Evolutionary conservation across 2,113 vertebrate genomes (phyloP).

Genomic region (Gnathonemus echidnorhynchus): DNA sequence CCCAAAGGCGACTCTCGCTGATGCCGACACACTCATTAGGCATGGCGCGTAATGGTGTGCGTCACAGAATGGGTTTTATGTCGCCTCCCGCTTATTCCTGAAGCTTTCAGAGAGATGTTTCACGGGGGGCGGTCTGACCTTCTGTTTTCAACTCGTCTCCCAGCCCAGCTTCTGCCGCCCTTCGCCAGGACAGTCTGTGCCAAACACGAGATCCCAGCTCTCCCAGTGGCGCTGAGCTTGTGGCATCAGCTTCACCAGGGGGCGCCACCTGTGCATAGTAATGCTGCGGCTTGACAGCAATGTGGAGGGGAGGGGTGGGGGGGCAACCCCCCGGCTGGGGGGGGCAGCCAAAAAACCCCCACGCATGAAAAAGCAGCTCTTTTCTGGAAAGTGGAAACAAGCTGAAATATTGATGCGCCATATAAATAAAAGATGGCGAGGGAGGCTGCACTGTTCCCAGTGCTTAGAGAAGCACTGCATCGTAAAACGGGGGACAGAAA

Average conservation of each 20-base stretch:
- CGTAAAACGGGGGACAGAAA: background rate
- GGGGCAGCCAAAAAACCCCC: background rate
- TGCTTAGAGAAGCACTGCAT: background rate
- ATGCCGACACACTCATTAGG: background rate
- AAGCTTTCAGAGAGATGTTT: background rate
- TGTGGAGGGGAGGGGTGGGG: too few relatives aligned
- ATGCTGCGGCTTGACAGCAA: background rate
- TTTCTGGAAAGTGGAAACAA: conserved; percentile 3
- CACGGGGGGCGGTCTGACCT: background rate
- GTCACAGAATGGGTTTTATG: background rate
- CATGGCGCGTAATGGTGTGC: background rate
- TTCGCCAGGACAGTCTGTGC: background rate
- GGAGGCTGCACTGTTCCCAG: background rate
- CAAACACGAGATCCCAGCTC: background rate
- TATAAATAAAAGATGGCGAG: conserved; percentile 13
- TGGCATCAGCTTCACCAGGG: background rate
- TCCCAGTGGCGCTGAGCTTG: background rate
- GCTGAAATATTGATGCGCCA: background rate
- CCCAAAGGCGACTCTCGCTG: background rate
- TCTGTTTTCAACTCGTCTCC: background rate
- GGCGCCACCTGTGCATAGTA: background rate
- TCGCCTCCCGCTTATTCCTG: background rate
- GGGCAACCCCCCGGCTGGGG: background rate
- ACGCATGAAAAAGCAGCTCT: background rate
- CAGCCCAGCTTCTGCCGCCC: background rate